phyloP scores from a whole-genome alignment of 1,140 invertebrate species.

The Batillaria attramentaria region DNA sequence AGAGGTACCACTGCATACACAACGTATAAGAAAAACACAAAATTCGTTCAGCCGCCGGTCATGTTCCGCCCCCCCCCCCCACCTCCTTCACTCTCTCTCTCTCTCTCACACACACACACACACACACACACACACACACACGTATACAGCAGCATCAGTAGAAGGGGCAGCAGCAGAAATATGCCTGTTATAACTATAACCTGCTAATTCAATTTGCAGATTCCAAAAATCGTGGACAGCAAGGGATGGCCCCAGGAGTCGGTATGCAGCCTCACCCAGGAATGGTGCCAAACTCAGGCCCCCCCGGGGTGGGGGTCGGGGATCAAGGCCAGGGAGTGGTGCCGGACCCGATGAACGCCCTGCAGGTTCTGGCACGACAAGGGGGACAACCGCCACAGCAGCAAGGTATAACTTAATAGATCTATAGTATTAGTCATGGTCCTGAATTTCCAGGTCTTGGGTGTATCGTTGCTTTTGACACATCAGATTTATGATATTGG shows the following conservation, averaged over 20 bases:
- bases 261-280: conserved; percentile 16
- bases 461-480: not conserved
- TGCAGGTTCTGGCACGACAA: conserved; percentile 88
- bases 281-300: conserved; percentile 19
- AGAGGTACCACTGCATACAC: too few species aligned
- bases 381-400: conserved; percentile 66
- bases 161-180: too few species aligned
- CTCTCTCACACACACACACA: too few species aligned
- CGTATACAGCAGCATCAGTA: too few species aligned
- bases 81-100: too few species aligned
- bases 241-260: conserved; percentile 29
- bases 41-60: too few species aligned
- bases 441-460: not conserved
- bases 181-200: too few species aligned
- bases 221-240: conserved; percentile 39
- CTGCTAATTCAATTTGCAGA: too few species aligned
- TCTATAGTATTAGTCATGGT: too few species aligned
- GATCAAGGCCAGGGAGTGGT: conserved; percentile 74
- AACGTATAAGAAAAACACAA: too few species aligned
- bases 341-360: conserved; percentile 86
- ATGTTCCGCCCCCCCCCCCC: too few species aligned
- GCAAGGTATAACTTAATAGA: conserved; percentile 36
- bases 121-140: too few species aligned
- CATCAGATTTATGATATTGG: not conserved
- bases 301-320: conserved; percentile 43